Evolutionary conservation across 2,888 invertebrate genomes (phyloP).

Genomic region (Diabrotica balteata): DNA sequence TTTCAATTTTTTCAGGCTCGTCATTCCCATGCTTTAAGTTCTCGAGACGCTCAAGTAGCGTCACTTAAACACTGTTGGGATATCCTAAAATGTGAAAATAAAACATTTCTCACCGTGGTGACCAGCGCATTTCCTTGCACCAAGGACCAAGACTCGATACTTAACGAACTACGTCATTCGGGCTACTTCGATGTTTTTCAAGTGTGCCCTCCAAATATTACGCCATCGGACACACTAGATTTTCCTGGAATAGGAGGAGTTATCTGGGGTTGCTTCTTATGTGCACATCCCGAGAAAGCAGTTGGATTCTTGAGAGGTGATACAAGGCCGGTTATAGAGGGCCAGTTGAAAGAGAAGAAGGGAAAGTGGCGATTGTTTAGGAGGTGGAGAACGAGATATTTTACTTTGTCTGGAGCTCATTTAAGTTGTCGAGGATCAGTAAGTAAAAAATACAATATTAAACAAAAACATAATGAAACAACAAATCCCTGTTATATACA

Average conservation of each 20-base stretch:
- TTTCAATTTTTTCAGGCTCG: conserved; percentile 64
- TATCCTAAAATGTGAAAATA: conserved; percentile 89
- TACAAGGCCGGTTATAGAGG: conserved; percentile 88
- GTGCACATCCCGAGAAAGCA: conserved; percentile 90
- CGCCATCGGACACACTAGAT: conserved; percentile 55
- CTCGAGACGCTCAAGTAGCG: conserved; percentile 81
- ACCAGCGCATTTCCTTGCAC: conserved; percentile 92
- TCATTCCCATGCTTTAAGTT: conserved; percentile 73
- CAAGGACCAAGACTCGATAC: conserved; percentile 87
- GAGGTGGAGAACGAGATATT: conserved; percentile 92
- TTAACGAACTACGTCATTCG: conserved; percentile 84
- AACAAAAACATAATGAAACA: too few species aligned
- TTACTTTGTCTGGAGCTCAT: conserved; percentile 91
- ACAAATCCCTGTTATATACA: too few species aligned
- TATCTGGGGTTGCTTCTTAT: conserved; percentile 91
- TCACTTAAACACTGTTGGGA: conserved; percentile 94
- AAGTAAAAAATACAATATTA: conserved; percentile 52
- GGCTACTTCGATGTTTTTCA: conserved; percentile 95
- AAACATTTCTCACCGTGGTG: conserved; percentile 87
- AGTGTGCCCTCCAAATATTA: conserved; percentile 66
- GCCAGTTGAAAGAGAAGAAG: conserved; percentile 90
- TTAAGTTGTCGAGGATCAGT: conserved; percentile 86
- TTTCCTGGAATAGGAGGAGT: conserved; percentile 66
- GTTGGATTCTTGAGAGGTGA: conserved; percentile 81
- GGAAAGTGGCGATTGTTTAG: conserved; percentile 91